Percentiles rank a stretch among this genome's conserved stretches.
These are phyloP conservation scores for Zaprionus bogoriensis DNA, from an alignment of 2,888 invertebrate species.

Conservation along the genomic window DNA sequence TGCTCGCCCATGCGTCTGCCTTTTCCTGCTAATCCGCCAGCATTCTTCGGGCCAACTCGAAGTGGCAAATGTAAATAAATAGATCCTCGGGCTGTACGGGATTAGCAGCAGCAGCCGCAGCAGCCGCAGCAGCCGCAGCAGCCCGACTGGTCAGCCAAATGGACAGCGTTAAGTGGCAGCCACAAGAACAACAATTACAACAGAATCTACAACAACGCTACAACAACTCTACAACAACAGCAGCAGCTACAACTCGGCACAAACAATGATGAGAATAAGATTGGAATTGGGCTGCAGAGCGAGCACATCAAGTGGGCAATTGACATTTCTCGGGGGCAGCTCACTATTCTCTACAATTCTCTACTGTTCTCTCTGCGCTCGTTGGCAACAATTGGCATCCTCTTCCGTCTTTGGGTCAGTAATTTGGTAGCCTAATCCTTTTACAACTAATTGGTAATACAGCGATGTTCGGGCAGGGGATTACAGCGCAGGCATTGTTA, in stretches of 20 bases:
- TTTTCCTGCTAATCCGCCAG: slow-evolving; percentile 31
- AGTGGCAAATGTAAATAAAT: slow-evolving; percentile 57
- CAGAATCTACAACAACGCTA: too few species aligned
- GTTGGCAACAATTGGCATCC: neutral
- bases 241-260: slow-evolving; percentile 8
- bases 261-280: slow-evolving; percentile 37
- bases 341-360: slow-evolving; percentile 11
- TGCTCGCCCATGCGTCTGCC: slow-evolving; percentile 13
- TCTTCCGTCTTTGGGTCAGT: neutral
- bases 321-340: slow-evolving; percentile 36
- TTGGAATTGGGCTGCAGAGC: neutral
- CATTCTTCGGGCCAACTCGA: slow-evolving; percentile 9
- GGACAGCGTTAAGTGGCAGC: slow-evolving; percentile 42
- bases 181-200: slow-evolving; percentile 7
- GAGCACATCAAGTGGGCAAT: slow-evolving; percentile 47
- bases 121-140: slow-evolving; percentile 33
- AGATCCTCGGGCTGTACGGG: slow-evolving; percentile 22
- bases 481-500: neutral
- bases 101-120: slow-evolving; percentile 38
- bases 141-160: slow-evolving; percentile 15
- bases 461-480: neutral
- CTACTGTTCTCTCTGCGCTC: too few species aligned
- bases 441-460: slow-evolving; percentile 29
- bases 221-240: too few species aligned
- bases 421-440: slow-evolving; percentile 29